Percentiles rank a stretch among this genome's conserved stretches.
Evolutionary conservation across 2,113 vertebrate species (phyloP).

Genomic region (Urocynchramus pylzowi): DNA sequence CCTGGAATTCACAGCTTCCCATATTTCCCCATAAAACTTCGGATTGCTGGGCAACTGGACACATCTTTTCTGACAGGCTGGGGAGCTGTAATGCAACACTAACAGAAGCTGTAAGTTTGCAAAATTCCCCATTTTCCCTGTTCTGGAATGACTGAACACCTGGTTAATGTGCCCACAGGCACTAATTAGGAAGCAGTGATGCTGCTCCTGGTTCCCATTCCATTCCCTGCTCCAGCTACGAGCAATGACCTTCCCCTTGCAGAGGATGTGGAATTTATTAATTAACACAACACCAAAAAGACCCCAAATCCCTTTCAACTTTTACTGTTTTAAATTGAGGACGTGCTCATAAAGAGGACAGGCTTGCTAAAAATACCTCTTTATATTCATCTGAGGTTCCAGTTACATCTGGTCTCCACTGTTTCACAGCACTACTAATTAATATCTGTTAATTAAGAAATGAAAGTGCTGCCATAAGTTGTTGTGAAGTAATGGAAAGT

Average conservation of each 20-base stretch:
- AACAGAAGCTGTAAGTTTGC: constrained; percentile 7
- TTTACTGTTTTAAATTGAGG: not conserved
- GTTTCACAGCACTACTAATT: not conserved
- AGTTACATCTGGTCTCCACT: constrained; percentile 19
- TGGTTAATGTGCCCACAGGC: constrained; percentile 71
- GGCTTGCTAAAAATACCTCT: not conserved
- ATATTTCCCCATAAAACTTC: not conserved
- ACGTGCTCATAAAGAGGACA: not conserved
- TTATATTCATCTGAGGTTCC: not conserved
- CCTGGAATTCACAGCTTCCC: not conserved
- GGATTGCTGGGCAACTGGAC: not conserved
- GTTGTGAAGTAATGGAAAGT: not conserved
- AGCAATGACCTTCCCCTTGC: constrained; percentile 56
- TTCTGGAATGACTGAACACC: constrained; percentile 63
- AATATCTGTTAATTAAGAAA: constrained; percentile 38
- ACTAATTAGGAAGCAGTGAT: constrained; percentile 54
- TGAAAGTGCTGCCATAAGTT: not conserved
- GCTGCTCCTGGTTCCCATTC: constrained; percentile 30
- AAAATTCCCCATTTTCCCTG: constrained; percentile 14
- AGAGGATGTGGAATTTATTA: constrained; percentile 49
- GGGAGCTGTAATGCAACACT: not conserved
- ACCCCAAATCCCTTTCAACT: not conserved
- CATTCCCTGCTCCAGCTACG: constrained; percentile 39
- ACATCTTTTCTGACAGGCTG: not conserved
- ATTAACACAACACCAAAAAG: constrained; percentile 52